Conservation (phyloP, 2,888 invertebrate species). For the Spodoptera exigua region DNA sequence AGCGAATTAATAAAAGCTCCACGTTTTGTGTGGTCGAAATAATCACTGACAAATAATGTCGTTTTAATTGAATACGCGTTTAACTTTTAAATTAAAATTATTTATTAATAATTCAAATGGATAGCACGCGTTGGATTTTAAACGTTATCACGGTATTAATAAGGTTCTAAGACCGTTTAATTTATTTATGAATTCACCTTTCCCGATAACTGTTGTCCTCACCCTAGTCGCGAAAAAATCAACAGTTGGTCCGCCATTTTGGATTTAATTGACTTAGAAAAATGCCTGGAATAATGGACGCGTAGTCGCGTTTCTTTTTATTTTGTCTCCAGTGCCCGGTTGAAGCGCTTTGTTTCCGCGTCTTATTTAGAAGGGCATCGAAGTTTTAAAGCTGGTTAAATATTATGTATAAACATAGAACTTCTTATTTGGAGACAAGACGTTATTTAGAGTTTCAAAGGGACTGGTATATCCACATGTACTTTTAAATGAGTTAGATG, state of each 20-base stretch:
- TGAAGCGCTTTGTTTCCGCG: slow-evolving; percentile 75
- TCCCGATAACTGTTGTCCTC: slow-evolving; percentile 36
- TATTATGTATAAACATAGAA: slow-evolving; percentile 17
- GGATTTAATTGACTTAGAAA: slow-evolving; percentile 85
- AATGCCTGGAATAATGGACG: slow-evolving; percentile 67
- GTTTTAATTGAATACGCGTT: too few species aligned
- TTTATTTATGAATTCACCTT: slow-evolving; percentile 24
- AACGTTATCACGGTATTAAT: slow-evolving; percentile 1
- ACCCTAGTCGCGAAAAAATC: slow-evolving; percentile 49
- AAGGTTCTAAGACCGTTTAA: not conserved
- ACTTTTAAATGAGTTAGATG: too few species aligned
- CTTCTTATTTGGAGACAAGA: slow-evolving; percentile 17
- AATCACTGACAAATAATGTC: too few species aligned
- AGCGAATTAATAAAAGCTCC: too few species aligned
- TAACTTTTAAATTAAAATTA: too few species aligned
- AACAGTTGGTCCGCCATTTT: slow-evolving; percentile 67
- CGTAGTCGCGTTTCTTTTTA: slow-evolving; percentile 57
- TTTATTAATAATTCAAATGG: too few species aligned
- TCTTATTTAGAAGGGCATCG: slow-evolving; percentile 49
- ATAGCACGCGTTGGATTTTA: slow-evolving; percentile 19
- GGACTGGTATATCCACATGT: too few species aligned
- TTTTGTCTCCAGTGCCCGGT: slow-evolving; percentile 67
- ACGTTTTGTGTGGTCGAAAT: too few species aligned
- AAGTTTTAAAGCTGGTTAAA: slow-evolving; percentile 36
- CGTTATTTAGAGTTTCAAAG: too few species aligned